Evolutionary conservation across 2,113 vertebrate species (phyloP).

Genomic region (Eira barbara): DNA sequence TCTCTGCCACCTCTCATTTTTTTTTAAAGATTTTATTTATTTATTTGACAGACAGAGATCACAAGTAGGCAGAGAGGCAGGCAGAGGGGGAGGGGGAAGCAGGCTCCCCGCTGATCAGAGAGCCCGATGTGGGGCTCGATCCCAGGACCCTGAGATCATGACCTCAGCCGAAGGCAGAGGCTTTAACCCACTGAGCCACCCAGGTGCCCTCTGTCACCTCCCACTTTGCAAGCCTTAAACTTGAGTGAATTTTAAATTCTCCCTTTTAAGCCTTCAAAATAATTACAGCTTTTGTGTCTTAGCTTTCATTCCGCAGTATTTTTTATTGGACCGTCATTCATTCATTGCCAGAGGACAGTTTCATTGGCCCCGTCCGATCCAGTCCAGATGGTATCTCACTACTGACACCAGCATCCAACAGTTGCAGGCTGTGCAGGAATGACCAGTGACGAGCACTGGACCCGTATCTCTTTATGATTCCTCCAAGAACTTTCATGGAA

Average conservation of each 20-base stretch:
- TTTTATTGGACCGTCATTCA: not conserved
- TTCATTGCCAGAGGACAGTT: not conserved
- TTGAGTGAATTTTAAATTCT: not conserved
- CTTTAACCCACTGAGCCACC: no score
- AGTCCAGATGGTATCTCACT: not conserved
- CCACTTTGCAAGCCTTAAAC: not conserved
- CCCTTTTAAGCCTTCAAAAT: not conserved
- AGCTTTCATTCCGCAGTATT: not conserved
- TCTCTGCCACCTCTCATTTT: not conserved
- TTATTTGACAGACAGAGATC: no score
- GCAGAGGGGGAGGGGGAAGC: no score
- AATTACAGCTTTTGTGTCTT: not conserved
- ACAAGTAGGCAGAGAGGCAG: no score
- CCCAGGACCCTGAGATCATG: no score
- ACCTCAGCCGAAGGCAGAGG: no score
- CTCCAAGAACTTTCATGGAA: not conserved
- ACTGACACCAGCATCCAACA: not conserved
- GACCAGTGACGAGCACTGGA: not conserved
- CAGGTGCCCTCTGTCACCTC: not conserved
- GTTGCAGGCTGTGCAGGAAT: not conserved
- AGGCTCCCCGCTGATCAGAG: no score
- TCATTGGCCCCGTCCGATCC: not conserved
- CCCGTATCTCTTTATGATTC: not conserved
- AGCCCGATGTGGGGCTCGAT: no score
- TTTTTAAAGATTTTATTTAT: no score